Conservation (phyloP, 2,888 invertebrate genomes). For the Sarcophaga rosellei region DNA sequence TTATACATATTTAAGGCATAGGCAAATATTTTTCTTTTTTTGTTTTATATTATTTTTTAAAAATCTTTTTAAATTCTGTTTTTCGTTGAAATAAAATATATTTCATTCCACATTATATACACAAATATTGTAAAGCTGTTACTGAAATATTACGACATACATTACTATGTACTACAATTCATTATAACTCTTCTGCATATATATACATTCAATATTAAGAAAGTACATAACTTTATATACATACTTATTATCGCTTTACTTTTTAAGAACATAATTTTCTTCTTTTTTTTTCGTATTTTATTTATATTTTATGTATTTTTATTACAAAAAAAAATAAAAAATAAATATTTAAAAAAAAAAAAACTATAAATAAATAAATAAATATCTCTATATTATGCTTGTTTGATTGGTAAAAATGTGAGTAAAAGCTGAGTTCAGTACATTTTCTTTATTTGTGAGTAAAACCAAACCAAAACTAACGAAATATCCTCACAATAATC, state of each 20-base stretch:
- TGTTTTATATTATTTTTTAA: constrained; percentile 12
- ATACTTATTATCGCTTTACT: constrained; percentile 24
- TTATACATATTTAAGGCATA: too few relatives aligned
- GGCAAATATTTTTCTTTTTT: too few relatives aligned
- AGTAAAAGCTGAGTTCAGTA: constrained; percentile 72
- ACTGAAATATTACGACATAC: neutral
- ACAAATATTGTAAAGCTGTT: constrained; percentile 14
- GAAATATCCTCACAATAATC: neutral
- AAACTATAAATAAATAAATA: constrained; percentile 61
- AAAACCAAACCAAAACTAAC: neutral
- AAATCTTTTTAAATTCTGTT: neutral
- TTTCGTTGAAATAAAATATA: too few relatives aligned
- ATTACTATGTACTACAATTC: too few relatives aligned
- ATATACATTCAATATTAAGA: neutral
- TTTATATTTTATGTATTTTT: constrained; percentile 73
- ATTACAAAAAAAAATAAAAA: constrained; percentile 61
- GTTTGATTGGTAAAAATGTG: constrained; percentile 81
- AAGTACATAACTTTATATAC: constrained; percentile 21
- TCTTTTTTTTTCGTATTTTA: constrained; percentile 70
- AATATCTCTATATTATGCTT: constrained; percentile 77
- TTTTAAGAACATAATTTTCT: constrained; percentile 33
- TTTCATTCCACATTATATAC: too few relatives aligned
- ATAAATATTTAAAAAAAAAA: constrained; percentile 41
- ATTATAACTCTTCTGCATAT: too few relatives aligned
- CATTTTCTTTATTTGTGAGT: constrained; percentile 47